Base-by-base conservation (phyloP, 2,113 vertebrate species). In the Carlito syrichta region DNA sequence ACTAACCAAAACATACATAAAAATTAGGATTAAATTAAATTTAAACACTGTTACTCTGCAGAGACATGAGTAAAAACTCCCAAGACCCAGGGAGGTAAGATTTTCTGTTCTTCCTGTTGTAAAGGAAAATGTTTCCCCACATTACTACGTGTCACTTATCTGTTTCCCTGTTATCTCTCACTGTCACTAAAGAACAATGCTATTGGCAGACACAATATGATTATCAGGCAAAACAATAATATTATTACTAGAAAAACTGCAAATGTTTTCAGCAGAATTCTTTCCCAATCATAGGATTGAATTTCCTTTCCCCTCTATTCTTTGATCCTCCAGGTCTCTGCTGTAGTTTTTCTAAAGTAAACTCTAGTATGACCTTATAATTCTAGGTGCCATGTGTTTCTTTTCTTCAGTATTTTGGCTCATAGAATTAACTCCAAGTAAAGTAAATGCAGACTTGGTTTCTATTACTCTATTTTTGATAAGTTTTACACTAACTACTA, bases 191-290 rank as follows among this genome's bases (percentile, higher is more conserved):
- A 85, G 79, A 93, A 96, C 88, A 95, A 97, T 97, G 68, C 77
- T 86, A 83, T 38, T 79, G 43, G 85, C 88, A 95, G 82, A 66
- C 62, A 54, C 43, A 43, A 56, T 43, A 30, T 50, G 54, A 92
- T 83, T 97, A 97, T 84, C 97, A 85, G 84, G 82, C 22, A 94
- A 94, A 90, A 96, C 78, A 97, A 97, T 97, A 97, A 98, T 96
- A 96, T 97, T 97, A 91, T 96, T 94, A 77, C 62, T 97, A 89
- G 96, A 96, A 94, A 96, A 81, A 77, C 50, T 62, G 79, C 89
- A 92, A 83, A 66, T 95, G 86, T 96, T 87, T 94, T 76, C 68
- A 91, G 45, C 62, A 94, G 94, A 95, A 76, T 79, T 43, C 45
- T 50, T 93, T 78, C 86, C 85, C 79, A 69, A 9, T 91, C 86